Base-by-base conservation (phyloP, 92 coral and sea anemone species). In the Hydrozoanthus gracilis region DNA sequence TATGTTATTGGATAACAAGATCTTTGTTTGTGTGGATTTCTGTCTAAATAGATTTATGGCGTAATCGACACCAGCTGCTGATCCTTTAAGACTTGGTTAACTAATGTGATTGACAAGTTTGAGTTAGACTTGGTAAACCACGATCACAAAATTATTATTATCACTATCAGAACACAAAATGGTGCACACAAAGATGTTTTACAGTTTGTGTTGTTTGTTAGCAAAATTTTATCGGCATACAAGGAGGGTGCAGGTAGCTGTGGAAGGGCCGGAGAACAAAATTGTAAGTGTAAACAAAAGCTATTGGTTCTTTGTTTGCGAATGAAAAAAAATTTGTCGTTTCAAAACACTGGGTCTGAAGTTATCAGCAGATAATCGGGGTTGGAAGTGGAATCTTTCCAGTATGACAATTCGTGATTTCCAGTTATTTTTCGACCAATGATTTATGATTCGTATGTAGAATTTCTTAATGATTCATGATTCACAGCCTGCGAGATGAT, bases 11-110 rank as follows among this genome's bases (percentile, higher is more conserved):
- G 65, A 58, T 58, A 58, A 58, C 65, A 58, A 58, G 65, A 58
- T 58, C 65, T 58, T 58, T 58, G 65, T 58, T 14, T 58, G 65
- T 58, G 65, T 58, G 65, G 8, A 4, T 58, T 58, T 58, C 10
- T 58, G 65, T 58, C 65, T 58, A 58, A 58, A 58, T 58, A 58
- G 65, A 58, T 58, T 58, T 58, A 58, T 58, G 65, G 65, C 65
- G 65, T 58, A 58, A 58, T 58, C 65, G 4, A 58, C 65, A 58
- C 65, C 65, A 58, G 65, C 65, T 58, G 65, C 65, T 58, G 65
- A 58, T 58, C 65, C 65, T 58, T 58, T 58, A 58, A 58, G 65
- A 58, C 65, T 58, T 58, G 65, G 65, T 58, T 58, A 58, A 58
- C 65, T 58, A 58, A 58, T 58, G 65, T 58, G 65, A 58, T 58